Conservation (phyloP, 2,797 vertebrate species). For the Okamejei kenojei region DNA sequence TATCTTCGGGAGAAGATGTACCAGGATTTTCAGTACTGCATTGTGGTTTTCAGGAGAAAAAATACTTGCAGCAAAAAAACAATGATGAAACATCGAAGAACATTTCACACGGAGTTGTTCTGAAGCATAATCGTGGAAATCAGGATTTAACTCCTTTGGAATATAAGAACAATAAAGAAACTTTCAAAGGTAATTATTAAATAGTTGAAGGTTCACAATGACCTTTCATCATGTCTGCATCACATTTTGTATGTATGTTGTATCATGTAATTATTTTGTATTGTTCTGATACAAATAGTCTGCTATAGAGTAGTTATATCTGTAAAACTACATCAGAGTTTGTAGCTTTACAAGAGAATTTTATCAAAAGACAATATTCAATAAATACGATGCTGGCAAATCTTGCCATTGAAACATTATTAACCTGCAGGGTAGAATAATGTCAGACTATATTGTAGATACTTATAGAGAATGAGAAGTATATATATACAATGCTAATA, state of each 20-base stretch:
- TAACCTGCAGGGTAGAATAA: neutral
- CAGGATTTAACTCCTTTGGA: neutral
- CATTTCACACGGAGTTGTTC: neutral
- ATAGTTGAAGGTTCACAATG: neutral
- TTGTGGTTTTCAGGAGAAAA: neutral
- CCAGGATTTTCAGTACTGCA: neutral
- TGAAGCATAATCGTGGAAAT: neutral
- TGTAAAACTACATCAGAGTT: neutral
- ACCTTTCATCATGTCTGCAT: neutral
- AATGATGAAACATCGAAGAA: neutral
- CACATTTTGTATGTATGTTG: neutral
- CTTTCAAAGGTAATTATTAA: slow-evolving; percentile 30
- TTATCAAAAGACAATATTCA: neutral
- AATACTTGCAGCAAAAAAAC: neutral
- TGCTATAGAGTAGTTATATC: neutral
- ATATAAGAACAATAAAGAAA: neutral
- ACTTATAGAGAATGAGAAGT: neutral
- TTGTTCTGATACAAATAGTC: neutral
- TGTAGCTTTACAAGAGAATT: neutral
- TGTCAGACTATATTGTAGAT: neutral
- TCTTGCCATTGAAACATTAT: neutral
- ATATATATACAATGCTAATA: neutral
- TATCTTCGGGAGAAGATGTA: neutral
- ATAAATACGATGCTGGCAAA: neutral
- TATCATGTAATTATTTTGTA: neutral